Evolutionary conservation across 2,113 vertebrate genomes (phyloP).

Genomic region (Myiozetetes cayanensis): DNA sequence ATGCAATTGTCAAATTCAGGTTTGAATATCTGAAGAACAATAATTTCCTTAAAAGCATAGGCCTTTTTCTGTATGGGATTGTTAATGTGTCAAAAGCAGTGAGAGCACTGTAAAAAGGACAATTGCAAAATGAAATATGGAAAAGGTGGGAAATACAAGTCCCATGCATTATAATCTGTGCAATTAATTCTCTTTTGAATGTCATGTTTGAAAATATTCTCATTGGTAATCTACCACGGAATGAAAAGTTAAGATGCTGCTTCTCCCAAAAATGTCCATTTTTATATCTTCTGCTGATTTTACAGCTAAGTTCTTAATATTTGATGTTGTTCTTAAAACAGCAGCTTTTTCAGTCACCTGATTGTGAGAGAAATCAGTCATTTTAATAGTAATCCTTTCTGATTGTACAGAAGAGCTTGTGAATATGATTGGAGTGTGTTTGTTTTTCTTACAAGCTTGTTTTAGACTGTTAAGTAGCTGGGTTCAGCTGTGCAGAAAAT

Average conservation of each 20-base stretch:
- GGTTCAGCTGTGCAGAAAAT: slow-evolving; percentile 23
- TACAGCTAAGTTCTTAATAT: background rate
- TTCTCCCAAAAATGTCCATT: background rate
- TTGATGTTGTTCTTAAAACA: background rate
- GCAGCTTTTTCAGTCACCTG: background rate
- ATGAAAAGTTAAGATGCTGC: background rate
- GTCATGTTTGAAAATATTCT: background rate
- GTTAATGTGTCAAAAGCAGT: background rate
- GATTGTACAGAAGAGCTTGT: background rate
- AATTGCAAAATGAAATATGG: background rate
- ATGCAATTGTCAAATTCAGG: background rate
- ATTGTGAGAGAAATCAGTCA: background rate
- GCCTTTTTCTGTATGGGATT: background rate
- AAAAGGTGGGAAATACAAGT: background rate
- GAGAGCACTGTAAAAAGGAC: background rate
- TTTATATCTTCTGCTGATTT: background rate
- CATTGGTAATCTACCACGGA: background rate
- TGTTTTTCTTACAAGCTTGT: slow-evolving; percentile 17
- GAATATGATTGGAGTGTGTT: background rate
- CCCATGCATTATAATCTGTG: background rate
- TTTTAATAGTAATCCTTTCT: background rate
- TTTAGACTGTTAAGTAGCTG: background rate
- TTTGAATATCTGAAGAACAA: background rate
- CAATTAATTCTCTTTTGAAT: background rate
- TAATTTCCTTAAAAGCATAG: background rate